Evolutionary conservation across 2,888 invertebrate genomes (phyloP).

Genomic region (Drosophila kambysellisi): DNA sequence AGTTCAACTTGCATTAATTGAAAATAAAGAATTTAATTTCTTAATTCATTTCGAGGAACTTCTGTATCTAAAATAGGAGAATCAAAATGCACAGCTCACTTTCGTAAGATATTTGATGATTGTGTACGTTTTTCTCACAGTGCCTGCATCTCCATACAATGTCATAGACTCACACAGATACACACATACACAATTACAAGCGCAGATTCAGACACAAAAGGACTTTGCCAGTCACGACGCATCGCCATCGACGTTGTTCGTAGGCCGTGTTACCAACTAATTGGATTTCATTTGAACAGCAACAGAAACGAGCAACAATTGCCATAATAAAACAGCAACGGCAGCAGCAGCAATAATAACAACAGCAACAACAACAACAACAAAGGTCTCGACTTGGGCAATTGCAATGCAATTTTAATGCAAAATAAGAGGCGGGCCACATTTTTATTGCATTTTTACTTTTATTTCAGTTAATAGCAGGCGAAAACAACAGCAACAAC

Average conservation of each 20-base stretch:
- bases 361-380: constrained; percentile 46
- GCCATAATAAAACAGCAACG: constrained; percentile 67
- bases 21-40: background rate
- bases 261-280: constrained; percentile 77
- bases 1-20: background rate
- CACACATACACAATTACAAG: constrained; percentile 5
- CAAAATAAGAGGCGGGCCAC: constrained; percentile 73
- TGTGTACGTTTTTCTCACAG: constrained; percentile 12
- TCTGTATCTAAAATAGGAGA: background rate
- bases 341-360: constrained; percentile 19
- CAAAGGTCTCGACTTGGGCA: constrained; percentile 61
- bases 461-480: constrained; percentile 78
- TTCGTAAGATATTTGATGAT: background rate
- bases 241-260: constrained; percentile 47
- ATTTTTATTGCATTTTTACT: constrained; percentile 78
- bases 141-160: constrained; percentile 24
- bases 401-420: constrained; percentile 83
- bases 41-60: background rate
- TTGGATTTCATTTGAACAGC: constrained; percentile 79
- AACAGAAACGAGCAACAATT: constrained; percentile 55
- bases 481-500: constrained; percentile 42
- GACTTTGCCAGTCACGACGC: constrained; percentile 69
- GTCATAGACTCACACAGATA: constrained; percentile 17
- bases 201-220: constrained; percentile 37
- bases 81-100: background rate